These are phyloP conservation scores for Tanytarsus gracilentus DNA, from an alignment of 2,888 invertebrate species.

Conservation along the genomic window DNA sequence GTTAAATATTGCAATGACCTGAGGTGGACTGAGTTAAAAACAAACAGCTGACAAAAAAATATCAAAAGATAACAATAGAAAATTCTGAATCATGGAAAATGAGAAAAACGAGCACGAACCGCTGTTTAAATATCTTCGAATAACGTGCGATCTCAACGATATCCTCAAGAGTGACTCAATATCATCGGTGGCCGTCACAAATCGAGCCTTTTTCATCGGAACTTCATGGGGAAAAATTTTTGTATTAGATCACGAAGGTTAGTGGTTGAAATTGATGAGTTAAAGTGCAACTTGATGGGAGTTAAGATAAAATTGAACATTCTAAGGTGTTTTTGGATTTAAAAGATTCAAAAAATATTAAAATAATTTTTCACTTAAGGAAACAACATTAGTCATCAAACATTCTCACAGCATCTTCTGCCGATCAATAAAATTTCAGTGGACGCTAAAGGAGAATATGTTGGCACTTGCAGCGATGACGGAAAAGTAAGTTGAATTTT, in stretches of 20 bases:
- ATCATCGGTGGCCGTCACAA: slow-evolving; percentile 87
- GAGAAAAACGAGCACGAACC: slow-evolving; percentile 53
- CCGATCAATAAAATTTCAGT: slow-evolving; percentile 93
- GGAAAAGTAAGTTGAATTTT: slow-evolving; percentile 52
- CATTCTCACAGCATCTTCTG: slow-evolving; percentile 67
- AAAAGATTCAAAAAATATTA: too few species aligned
- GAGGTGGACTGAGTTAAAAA: too few species aligned
- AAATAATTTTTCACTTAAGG: too few species aligned
- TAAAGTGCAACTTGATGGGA: too few species aligned
- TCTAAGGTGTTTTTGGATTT: too few species aligned
- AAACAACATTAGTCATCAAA: slow-evolving; percentile 52
- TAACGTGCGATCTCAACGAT: slow-evolving; percentile 75
- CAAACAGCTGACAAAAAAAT: too few species aligned
- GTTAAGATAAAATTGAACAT: too few species aligned
- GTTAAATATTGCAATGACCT: too few species aligned
- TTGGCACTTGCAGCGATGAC: slow-evolving; percentile 88
- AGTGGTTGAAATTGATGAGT: too few species aligned
- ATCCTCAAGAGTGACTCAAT: slow-evolving; percentile 77
- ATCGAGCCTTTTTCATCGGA: slow-evolving; percentile 85
- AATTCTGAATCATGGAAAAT: too few species aligned
- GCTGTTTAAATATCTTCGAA: slow-evolving; percentile 81
- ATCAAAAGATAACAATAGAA: too few species aligned
- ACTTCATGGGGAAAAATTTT: slow-evolving; percentile 87
- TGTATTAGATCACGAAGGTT: slow-evolving; percentile 82
- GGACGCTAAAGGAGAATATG: slow-evolving; percentile 85